These are phyloP conservation scores for Leptobrachium ailaonicum DNA, from an alignment of 2,113 vertebrate species.

Conservation along the genomic window DNA sequence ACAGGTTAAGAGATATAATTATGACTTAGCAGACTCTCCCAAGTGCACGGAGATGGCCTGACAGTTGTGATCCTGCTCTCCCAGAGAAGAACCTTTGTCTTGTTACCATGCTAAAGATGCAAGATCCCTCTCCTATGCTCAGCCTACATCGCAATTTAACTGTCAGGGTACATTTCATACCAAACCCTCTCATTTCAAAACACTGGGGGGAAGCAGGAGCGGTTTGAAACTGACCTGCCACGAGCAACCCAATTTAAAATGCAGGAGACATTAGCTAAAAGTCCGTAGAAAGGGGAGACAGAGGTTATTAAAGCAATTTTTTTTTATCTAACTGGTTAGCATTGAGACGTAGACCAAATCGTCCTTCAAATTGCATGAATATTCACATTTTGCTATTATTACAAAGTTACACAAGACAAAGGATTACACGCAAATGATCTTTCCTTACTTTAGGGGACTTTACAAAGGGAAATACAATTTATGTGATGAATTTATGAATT, in stretches of 20 bases:
- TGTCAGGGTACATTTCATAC: slow-evolving; percentile 74
- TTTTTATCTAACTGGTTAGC: too few relatives aligned
- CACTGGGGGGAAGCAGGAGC: slow-evolving; percentile 55
- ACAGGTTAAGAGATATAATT: slow-evolving; percentile 90
- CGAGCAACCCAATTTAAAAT: slow-evolving; percentile 65
- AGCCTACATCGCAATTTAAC: slow-evolving; percentile 82
- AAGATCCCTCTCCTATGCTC: slow-evolving; percentile 72
- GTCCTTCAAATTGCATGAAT: too few relatives aligned
- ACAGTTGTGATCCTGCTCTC: slow-evolving; percentile 80
- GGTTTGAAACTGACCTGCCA: slow-evolving; percentile 68
- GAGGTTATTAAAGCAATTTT: too few relatives aligned
- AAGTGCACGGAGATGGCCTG: slow-evolving; percentile 77
- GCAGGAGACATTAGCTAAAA: slow-evolving; percentile 63
- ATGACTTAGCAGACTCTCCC: slow-evolving; percentile 85
- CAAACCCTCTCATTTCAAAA: slow-evolving; percentile 70
- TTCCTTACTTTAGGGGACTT: too few relatives aligned
- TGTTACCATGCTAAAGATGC: slow-evolving; percentile 76
- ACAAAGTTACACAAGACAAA: too few relatives aligned
- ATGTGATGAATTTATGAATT: too few relatives aligned
- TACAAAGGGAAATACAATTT: too few relatives aligned
- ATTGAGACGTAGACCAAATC: too few relatives aligned
- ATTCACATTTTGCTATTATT: too few relatives aligned
- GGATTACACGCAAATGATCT: too few relatives aligned
- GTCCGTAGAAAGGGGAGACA: slow-evolving; percentile 20
- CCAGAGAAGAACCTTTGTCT: slow-evolving; percentile 79